These are phyloP conservation scores for Amphipoea oculea DNA, from an alignment of 2,888 invertebrate species.

Conservation along the genomic window DNA sequence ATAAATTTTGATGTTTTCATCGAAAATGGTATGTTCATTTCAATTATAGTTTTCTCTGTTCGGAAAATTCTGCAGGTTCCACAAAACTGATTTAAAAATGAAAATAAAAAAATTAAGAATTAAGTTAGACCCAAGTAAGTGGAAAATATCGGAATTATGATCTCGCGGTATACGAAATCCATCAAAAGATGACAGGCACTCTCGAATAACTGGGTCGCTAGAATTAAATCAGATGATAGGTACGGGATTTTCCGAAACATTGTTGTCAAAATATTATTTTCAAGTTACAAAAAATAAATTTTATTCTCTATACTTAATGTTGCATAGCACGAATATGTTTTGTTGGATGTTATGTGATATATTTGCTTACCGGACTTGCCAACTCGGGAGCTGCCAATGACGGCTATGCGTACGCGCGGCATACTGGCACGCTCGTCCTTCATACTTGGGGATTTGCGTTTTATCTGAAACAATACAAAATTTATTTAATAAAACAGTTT, in stretches of 20 bases:
- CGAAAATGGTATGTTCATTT: neutral
- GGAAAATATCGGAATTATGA: slow-evolving; percentile 29
- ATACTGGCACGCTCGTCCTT: slow-evolving; percentile 91
- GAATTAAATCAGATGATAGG: slow-evolving; percentile 63
- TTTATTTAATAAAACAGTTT: slow-evolving; percentile 31
- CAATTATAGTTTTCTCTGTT: slow-evolving; percentile 4
- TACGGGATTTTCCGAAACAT: slow-evolving; percentile 39
- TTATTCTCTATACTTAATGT: slow-evolving; percentile 1
- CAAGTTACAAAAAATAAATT: slow-evolving; percentile 41
- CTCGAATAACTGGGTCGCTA: slow-evolving; percentile 76
- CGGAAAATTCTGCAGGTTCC: neutral
- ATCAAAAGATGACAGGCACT: slow-evolving; percentile 74
- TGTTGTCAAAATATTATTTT: slow-evolving; percentile 44
- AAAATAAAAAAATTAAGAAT: slow-evolving; percentile 10
- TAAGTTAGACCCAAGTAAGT: slow-evolving; percentile 25
- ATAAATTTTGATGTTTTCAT: neutral
- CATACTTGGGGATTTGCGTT: slow-evolving; percentile 73
- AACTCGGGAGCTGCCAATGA: slow-evolving; percentile 94
- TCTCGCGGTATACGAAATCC: slow-evolving; percentile 61
- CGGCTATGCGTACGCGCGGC: slow-evolving; percentile 93
- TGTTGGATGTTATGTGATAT: slow-evolving; percentile 20
- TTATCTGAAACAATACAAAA: slow-evolving; percentile 80
- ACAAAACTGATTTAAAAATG: neutral
- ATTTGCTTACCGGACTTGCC: slow-evolving; percentile 93
- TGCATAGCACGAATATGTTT: slow-evolving; percentile 6